phyloP scores from a whole-genome alignment of 2,797 vertebrate species.

The Neosilurus hyrtlii region DNA sequence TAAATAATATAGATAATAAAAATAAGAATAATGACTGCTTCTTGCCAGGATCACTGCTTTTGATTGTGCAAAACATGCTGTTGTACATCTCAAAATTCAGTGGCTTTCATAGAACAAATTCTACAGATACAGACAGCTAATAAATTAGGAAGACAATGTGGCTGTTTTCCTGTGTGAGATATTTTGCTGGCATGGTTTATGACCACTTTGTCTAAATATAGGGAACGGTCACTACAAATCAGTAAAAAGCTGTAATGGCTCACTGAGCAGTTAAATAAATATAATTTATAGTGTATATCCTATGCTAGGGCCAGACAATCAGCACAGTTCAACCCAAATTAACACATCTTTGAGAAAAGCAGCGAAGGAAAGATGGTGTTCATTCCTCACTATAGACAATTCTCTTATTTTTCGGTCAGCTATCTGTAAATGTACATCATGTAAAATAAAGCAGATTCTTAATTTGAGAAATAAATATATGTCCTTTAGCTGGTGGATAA shows the following conservation, averaged over 20 bases:
- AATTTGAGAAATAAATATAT: neutral
- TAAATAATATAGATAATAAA: neutral
- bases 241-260: neutral
- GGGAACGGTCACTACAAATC: neutral
- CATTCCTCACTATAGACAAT: neutral
- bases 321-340: neutral
- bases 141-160: neutral
- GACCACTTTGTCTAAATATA: neutral
- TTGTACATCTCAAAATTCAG: neutral
- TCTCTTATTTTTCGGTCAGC: neutral
- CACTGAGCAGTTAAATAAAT: neutral
- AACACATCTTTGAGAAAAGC: neutral
- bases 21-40: neutral
- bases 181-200: neutral
- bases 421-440: neutral
- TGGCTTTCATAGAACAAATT: neutral
- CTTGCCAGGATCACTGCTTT: neutral
- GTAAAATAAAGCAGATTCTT: neutral
- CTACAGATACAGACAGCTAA: neutral
- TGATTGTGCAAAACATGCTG: neutral
- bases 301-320: too few species aligned
- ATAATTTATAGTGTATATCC: neutral
- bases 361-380: neutral
- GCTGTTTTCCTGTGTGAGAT: neutral
- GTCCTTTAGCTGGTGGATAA: neutral